A percentile compares a stretch with the other conserved stretches of the same genome.
These are phyloP conservation scores for Tragopan temminckii DNA, from an alignment of 2,797 vertebrate species.

Conservation along the genomic window DNA sequence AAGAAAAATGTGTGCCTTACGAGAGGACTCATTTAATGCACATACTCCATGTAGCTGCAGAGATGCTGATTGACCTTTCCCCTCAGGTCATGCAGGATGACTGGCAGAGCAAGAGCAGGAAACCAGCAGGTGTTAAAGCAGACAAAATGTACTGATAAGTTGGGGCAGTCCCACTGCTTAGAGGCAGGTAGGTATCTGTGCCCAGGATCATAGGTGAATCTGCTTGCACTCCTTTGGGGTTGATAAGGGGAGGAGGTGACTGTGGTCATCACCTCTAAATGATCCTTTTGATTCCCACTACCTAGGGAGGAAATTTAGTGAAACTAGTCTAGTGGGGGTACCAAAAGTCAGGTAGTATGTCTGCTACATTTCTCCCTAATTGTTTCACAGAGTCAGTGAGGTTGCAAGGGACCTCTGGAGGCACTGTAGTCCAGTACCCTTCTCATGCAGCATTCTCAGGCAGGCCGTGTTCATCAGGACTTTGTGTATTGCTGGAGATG, in stretches of 20 bases:
- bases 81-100: not conserved
- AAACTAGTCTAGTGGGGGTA: not conserved
- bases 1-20: conserved; percentile 1
- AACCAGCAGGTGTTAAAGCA: not conserved
- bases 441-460: not conserved
- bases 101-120: not conserved
- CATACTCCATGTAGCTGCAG: not conserved
- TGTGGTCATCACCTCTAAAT: not conserved
- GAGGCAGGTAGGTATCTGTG: not conserved
- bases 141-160: not conserved
- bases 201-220: not conserved
- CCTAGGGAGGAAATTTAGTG: not conserved
- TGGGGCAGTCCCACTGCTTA: not conserved
- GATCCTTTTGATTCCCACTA: not conserved
- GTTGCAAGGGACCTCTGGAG: not conserved
- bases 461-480: not conserved
- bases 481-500: not conserved
- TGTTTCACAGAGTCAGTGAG: not conserved
- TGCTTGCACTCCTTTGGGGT: not conserved
- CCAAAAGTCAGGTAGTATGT: not conserved
- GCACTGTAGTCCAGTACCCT: not conserved
- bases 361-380: not conserved
- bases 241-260: not conserved
- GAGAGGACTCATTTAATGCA: not conserved
- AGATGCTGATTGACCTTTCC: not conserved